These are phyloP conservation scores for Gulo gulo DNA, from an alignment of 2,113 vertebrate species.

Conservation along the genomic window DNA sequence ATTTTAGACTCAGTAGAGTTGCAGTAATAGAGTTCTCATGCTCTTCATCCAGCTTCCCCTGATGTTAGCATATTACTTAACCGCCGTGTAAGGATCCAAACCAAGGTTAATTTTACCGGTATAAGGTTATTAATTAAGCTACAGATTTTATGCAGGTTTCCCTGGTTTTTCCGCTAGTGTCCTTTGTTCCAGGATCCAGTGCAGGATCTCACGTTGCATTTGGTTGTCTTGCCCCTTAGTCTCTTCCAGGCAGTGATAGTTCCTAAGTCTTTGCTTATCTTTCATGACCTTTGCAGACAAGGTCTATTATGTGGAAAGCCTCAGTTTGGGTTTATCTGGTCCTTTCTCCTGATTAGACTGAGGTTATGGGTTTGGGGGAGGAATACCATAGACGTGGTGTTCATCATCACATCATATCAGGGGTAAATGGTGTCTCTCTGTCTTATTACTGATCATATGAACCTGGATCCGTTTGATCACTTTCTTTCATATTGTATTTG, in stretches of 20 bases:
- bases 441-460: background rate
- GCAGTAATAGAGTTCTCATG: background rate
- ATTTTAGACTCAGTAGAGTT: constrained; percentile 16
- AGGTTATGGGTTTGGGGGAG: background rate
- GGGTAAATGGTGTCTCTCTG: background rate
- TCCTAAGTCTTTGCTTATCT: background rate
- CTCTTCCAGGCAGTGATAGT: background rate
- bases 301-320: background rate
- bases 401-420: fast-evolving
- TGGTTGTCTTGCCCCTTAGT: background rate
- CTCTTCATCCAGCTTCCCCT: background rate
- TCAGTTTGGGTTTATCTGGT: background rate
- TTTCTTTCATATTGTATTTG: background rate
- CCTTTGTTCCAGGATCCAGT: background rate
- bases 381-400: background rate
- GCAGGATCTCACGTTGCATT: background rate
- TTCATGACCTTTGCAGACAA: background rate
- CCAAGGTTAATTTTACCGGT: background rate
- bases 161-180: background rate
- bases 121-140: background rate
- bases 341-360: background rate
- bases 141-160: background rate
- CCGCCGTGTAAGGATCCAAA: background rate
- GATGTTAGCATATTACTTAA: background rate
- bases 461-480: background rate